Evolutionary conservation across 2,113 vertebrate genomes (phyloP).

Genomic region (Chloebia gouldiae): DNA sequence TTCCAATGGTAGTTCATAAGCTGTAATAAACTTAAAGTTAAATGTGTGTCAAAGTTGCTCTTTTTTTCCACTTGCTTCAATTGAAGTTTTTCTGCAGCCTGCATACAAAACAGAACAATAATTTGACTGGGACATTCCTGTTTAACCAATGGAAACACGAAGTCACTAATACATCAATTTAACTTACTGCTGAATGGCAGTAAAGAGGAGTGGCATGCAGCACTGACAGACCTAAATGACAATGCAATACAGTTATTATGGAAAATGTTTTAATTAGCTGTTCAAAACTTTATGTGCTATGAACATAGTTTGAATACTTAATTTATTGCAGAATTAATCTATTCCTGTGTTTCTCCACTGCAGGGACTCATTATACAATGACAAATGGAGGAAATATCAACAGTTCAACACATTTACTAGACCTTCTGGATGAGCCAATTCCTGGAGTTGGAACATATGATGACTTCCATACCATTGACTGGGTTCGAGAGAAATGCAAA

Average conservation of each 20-base stretch:
- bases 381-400: constrained; percentile 93
- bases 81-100: neutral
- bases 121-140: neutral
- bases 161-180: neutral
- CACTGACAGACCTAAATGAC: neutral
- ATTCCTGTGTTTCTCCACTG: neutral
- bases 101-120: neutral
- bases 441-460: constrained; percentile 97
- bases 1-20: neutral
- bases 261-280: neutral
- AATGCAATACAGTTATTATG: neutral
- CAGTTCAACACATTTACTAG: constrained; percentile 93
- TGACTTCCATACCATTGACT: constrained; percentile 99
- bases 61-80: neutral
- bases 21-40: neutral
- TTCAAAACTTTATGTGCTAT: neutral
- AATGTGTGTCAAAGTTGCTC: neutral
- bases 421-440: constrained; percentile 97
- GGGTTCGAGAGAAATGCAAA: constrained; percentile 98
- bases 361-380: constrained; percentile 96
- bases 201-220: neutral
- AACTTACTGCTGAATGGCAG: neutral
- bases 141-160: neutral
- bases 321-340: neutral
- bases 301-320: neutral